These are phyloP conservation scores for Clostera curtula DNA, from an alignment of 2,888 invertebrate species.

Conservation along the genomic window DNA sequence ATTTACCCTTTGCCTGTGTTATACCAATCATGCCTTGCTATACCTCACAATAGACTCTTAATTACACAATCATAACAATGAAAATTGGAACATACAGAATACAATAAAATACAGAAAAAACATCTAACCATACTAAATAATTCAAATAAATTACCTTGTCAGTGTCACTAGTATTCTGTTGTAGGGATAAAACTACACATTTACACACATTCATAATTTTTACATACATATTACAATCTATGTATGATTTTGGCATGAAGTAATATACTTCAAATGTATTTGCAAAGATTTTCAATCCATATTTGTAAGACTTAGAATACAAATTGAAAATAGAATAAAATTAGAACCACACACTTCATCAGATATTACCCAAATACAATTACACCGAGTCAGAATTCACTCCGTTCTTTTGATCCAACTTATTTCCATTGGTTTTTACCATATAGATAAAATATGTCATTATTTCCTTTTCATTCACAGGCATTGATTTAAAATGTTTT, in stretches of 20 bases:
- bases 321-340: no score
- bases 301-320: conserved; percentile 30
- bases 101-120: conserved; percentile 22
- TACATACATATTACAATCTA: conserved; percentile 16
- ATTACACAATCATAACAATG: conserved; percentile 33
- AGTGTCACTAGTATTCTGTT: no score
- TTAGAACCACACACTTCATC: conserved; percentile 40
- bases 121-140: conserved; percentile 14
- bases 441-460: conserved; percentile 96
- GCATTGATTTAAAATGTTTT: conserved; percentile 96
- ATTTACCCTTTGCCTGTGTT: no score
- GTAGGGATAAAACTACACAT: no score
- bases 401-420: conserved; percentile 88
- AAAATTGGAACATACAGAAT: conserved; percentile 26
- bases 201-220: conserved; percentile 10
- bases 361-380: conserved; percentile 34
- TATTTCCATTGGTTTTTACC: conserved; percentile 94
- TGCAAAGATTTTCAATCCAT: conserved; percentile 35
- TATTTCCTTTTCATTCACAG: conserved; percentile 95
- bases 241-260: conserved; percentile 38
- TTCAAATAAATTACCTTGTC: conserved; percentile 28
- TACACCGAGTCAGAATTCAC: conserved; percentile 77
- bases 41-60: no score
- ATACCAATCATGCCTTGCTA: no score
- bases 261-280: conserved; percentile 41